phyloP scores from a whole-genome alignment of 2,113 vertebrate species.

The Craseonycteris thonglongyai region DNA sequence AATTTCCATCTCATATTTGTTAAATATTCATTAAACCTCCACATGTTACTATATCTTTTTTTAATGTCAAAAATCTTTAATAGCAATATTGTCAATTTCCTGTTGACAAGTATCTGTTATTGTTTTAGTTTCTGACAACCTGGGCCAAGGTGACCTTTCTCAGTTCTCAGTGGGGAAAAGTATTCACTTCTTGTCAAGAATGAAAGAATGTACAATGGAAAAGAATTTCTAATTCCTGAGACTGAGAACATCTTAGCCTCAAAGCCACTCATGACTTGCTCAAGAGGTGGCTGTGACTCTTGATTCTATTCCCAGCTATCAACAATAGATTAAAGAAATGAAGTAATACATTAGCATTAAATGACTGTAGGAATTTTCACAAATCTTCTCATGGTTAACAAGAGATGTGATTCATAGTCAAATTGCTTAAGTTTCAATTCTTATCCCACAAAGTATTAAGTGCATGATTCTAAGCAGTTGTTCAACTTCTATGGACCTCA shows the following conservation, averaged over 20 bases:
- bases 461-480: not conserved
- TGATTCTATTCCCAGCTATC: constrained; percentile 16
- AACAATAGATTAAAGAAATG: constrained; percentile 6
- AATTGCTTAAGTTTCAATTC: constrained; percentile 11
- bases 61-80: constrained; percentile 19
- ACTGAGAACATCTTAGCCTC: constrained; percentile 25
- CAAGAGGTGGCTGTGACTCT: not conserved
- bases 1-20: not conserved
- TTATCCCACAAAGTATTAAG: not conserved
- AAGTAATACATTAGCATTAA: not conserved
- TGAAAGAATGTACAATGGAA: not conserved
- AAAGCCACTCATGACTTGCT: not conserved
- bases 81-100: constrained; percentile 20
- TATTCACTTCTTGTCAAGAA: not conserved
- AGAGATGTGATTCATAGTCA: not conserved
- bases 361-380: not conserved
- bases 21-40: not conserved
- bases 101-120: constrained; percentile 14
- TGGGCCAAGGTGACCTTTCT: constrained; percentile 52
- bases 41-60: not conserved
- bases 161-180: not conserved
- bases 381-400: not conserved
- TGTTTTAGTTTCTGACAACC: constrained; percentile 33
- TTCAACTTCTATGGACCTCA: not conserved
- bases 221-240: constrained; percentile 33